Conservation (phyloP, 2,113 vertebrate species). For the Aptenodytes patagonicus region DNA sequence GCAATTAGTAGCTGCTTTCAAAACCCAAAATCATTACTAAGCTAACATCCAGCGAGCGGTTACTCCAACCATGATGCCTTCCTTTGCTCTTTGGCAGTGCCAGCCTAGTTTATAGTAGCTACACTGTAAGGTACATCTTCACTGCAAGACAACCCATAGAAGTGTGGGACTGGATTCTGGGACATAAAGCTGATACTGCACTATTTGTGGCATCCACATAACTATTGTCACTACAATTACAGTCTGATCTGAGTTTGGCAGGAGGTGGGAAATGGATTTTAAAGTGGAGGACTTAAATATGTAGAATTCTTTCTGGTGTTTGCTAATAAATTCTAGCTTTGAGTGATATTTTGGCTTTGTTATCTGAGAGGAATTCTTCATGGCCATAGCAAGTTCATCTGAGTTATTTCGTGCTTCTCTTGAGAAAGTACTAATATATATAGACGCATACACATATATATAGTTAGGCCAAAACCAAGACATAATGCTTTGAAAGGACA, state of each 20-base stretch:
- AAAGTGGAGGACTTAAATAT: background rate
- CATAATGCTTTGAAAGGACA: background rate
- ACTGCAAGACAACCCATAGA: background rate
- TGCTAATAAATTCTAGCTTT: background rate
- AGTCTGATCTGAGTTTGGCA: background rate
- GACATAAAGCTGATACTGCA: background rate
- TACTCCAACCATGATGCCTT: background rate
- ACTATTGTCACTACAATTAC: background rate
- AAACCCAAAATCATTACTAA: background rate
- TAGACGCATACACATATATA: background rate
- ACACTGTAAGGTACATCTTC: background rate
- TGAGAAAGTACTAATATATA: background rate
- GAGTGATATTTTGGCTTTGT: background rate
- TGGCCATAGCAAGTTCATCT: background rate
- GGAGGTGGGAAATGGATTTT: background rate
- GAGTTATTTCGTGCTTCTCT: background rate
- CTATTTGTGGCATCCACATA: background rate
- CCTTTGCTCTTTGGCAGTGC: background rate
- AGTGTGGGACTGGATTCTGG: background rate
- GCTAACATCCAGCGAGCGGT: background rate
- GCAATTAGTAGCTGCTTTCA: slow-evolving; percentile 55
- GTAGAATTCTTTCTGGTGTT: background rate
- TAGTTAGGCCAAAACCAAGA: background rate
- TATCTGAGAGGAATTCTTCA: background rate
- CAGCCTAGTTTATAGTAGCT: background rate